Evolutionary conservation across 2,797 vertebrate genomes (phyloP).

Genomic region (Sparus aurata): DNA sequence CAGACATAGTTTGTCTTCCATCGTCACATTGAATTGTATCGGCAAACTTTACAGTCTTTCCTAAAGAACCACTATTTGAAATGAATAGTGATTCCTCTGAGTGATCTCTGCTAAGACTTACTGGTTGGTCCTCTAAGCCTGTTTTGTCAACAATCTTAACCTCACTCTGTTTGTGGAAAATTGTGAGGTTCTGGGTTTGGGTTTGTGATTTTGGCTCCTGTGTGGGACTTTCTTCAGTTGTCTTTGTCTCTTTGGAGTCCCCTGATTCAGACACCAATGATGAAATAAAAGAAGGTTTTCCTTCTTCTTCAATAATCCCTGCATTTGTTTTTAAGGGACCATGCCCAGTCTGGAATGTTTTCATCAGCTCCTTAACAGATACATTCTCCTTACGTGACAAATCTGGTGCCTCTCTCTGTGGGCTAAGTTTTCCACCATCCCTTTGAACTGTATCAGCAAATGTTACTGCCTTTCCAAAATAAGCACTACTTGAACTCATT

Average conservation of each 20-base stretch:
- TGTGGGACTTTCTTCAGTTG: neutral
- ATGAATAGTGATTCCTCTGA: no score
- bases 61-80: no score
- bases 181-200: neutral
- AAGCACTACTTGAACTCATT: slow-evolving; percentile 36
- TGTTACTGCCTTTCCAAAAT: slow-evolving; percentile 49
- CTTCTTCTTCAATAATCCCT: slow-evolving; percentile 90
- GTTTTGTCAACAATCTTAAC: neutral
- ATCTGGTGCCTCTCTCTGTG: slow-evolving; percentile 14
- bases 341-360: slow-evolving; percentile 91
- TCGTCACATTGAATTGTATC: no score
- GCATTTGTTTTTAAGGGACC: slow-evolving; percentile 89
- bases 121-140: no score
- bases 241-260: slow-evolving; percentile 27
- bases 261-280: slow-evolving; percentile 53
- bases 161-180: neutral
- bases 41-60: no score
- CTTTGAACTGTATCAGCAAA: slow-evolving; percentile 26
- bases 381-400: slow-evolving; percentile 84
- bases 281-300: slow-evolving; percentile 39
- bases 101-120: no score
- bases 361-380: slow-evolving; percentile 93
- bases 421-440: neutral
- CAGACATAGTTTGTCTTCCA: no score
- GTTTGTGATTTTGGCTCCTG: neutral